phyloP scores from a whole-genome alignment of 2,113 vertebrate genomes.

The Dromiciops gliroides region DNA sequence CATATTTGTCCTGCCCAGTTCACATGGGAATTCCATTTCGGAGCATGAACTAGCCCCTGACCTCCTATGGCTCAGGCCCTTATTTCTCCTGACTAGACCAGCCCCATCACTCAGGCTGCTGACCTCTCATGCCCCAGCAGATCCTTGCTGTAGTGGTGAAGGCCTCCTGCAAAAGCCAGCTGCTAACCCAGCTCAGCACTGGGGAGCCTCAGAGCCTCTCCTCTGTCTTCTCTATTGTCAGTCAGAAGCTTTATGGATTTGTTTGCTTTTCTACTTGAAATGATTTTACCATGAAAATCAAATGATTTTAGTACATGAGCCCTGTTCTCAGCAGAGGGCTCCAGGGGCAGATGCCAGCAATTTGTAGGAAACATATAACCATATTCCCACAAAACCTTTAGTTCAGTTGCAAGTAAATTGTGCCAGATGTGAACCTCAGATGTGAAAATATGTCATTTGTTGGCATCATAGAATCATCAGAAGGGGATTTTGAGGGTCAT shows the following conservation, averaged over 20 bases:
- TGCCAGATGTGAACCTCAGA: neutral
- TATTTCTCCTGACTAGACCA: neutral
- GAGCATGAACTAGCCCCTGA: neutral
- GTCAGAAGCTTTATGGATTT: constrained; percentile 53
- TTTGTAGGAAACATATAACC: neutral
- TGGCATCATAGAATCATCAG: neutral
- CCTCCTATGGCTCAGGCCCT: neutral
- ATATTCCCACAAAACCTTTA: neutral
- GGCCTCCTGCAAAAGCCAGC: constrained; percentile 52
- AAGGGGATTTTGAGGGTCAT: neutral
- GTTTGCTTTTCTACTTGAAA: constrained; percentile 27
- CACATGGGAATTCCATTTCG: neutral
- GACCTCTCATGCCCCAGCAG: neutral
- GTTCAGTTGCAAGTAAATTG: neutral
- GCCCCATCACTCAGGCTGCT: neutral
- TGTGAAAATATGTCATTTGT: neutral
- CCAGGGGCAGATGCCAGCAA: constrained; percentile 37
- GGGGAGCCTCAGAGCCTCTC: constrained; percentile 56
- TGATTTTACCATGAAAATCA: constrained; percentile 60
- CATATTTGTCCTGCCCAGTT: neutral
- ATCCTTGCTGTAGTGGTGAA: neutral
- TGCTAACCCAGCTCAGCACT: accelerated
- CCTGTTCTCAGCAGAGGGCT: constrained; percentile 17
- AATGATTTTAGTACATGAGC: constrained; percentile 36
- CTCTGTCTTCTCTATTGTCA: constrained; percentile 54